phyloP scores from a whole-genome alignment of 2,888 invertebrate genomes.

The Trissolcus brochymenae region DNA sequence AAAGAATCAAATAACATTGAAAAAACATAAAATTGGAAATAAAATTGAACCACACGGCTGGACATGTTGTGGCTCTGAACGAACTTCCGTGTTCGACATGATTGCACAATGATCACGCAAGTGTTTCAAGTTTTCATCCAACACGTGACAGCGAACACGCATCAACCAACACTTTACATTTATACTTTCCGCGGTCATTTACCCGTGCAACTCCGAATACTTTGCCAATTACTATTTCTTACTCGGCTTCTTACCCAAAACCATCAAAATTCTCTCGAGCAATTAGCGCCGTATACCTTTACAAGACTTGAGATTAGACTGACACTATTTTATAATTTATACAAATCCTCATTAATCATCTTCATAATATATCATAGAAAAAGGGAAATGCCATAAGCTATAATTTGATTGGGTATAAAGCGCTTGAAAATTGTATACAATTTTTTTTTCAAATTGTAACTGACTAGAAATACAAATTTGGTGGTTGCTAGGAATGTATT shows the following conservation, averaged over 20 bases:
- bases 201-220: constrained; percentile 23
- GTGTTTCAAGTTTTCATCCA: constrained; percentile 23
- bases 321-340: too few species aligned
- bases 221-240: constrained; percentile 35
- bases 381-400: too few species aligned
- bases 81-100: constrained; percentile 38
- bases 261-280: too few species aligned
- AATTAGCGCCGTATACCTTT: too few species aligned
- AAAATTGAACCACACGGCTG: constrained; percentile 31
- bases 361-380: too few species aligned
- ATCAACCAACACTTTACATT: constrained; percentile 20
- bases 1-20: constrained; percentile 39
- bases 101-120: constrained; percentile 25
- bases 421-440: too few species aligned
- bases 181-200: constrained; percentile 26
- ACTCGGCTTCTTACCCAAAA: constrained; percentile 1
- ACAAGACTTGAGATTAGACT: too few species aligned
- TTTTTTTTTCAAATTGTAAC: too few species aligned
- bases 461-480: too few species aligned
- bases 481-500: too few species aligned
- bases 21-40: too few species aligned
- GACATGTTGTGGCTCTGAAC: constrained; percentile 16
- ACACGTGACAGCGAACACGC: constrained; percentile 39
- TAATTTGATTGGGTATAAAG: too few species aligned
- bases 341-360: background rate